Evolutionary conservation across 1,140 invertebrate genomes (phyloP).

Genomic region (Drosophila insularis): DNA sequence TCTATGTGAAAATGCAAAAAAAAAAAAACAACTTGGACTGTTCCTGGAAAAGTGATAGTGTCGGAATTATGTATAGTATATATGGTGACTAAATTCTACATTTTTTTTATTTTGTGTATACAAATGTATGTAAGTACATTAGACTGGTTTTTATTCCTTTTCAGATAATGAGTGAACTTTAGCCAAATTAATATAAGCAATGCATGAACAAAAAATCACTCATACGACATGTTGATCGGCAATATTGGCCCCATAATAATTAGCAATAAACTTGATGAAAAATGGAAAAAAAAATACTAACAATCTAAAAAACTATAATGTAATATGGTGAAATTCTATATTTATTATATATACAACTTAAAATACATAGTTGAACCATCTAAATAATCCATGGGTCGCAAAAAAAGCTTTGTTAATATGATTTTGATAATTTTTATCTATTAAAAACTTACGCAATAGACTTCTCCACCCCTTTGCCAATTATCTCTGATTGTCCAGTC

Average conservation of each 20-base stretch:
- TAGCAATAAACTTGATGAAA: not conserved
- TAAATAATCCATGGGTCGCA: no score
- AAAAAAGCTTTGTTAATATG: not conserved
- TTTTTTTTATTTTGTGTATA: not conserved
- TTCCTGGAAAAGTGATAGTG: not conserved
- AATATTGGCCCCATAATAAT: no score
- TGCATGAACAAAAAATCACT: not conserved
- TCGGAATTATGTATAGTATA: not conserved
- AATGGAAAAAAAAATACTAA: not conserved
- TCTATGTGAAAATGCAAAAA: not conserved
- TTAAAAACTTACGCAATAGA: no score
- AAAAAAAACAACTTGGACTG: not conserved
- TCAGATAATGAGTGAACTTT: not conserved
- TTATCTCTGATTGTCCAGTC: no score
- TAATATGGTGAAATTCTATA: no score
- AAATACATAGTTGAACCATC: no score
- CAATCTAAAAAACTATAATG: no score
- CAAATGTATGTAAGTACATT: not conserved
- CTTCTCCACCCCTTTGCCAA: no score
- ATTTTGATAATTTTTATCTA: not conserved
- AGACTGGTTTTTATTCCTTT: not conserved
- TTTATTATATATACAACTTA: no score
- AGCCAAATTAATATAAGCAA: not conserved
- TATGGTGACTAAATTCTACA: no score
- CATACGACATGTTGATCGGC: not conserved